Evolutionary conservation across 2,888 invertebrate species (phyloP).

Genomic region (Dioctria rufipes): DNA sequence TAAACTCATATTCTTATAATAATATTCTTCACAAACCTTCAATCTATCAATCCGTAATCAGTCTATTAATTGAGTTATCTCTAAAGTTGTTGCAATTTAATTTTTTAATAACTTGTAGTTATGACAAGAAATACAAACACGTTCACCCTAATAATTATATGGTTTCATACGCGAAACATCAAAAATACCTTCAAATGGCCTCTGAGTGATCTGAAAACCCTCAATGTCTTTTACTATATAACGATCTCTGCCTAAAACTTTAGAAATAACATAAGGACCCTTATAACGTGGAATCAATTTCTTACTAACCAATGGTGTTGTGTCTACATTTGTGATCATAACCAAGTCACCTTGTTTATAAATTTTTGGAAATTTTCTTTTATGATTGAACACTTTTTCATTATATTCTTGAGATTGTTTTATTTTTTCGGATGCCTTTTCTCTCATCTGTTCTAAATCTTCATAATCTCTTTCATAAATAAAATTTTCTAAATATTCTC

Average conservation of each 20-base stretch:
- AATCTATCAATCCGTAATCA: too few species aligned
- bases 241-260: slow-evolving; percentile 60
- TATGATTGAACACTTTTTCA: not conserved
- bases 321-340: too few species aligned
- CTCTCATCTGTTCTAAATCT: slow-evolving; percentile 58
- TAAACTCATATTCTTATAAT: too few species aligned
- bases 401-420: not conserved
- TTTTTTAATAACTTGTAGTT: too few species aligned
- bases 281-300: slow-evolving; percentile 61
- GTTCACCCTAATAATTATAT: too few species aligned
- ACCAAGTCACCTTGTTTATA: not conserved
- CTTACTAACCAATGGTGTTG: slow-evolving; percentile 56
- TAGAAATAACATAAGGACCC: slow-evolving; percentile 61
- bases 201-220: slow-evolving; percentile 59
- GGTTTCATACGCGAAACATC: not conserved
- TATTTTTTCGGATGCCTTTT: too few species aligned
- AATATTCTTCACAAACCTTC: too few species aligned
- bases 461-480: slow-evolving; percentile 13
- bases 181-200: slow-evolving; percentile 50
- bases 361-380: slow-evolving; percentile 27
- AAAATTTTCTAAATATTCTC: not conserved
- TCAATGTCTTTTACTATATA: slow-evolving; percentile 60
- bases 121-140: too few species aligned
- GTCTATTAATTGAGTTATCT: too few species aligned
- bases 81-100: too few species aligned